Percentiles rank a stretch among this genome's conserved stretches.
phyloP scores from a whole-genome alignment of 2,888 invertebrate species.

The Brachypterus glaber region DNA sequence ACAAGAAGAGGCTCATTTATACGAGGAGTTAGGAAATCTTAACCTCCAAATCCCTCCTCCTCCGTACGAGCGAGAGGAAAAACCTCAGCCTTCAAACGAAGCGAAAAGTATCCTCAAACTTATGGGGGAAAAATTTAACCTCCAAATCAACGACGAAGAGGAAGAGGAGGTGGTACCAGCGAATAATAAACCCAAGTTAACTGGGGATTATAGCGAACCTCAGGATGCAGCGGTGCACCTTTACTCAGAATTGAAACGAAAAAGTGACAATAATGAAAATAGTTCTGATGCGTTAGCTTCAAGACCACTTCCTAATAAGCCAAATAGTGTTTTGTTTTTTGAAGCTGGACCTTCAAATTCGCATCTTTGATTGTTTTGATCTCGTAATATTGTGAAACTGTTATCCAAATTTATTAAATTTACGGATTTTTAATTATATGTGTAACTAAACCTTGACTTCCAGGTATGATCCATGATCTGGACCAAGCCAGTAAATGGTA shows the following conservation, averaged over 20 bases:
- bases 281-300: slow-evolving; percentile 52
- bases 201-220: slow-evolving; percentile 48
- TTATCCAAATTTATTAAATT: too few relatives aligned
- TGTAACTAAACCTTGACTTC: too few relatives aligned
- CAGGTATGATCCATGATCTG: too few relatives aligned
- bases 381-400: too few relatives aligned
- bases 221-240: slow-evolving; percentile 46
- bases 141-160: slow-evolving; percentile 23
- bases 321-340: slow-evolving; percentile 31
- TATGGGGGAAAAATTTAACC: slow-evolving; percentile 48
- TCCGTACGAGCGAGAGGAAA: slow-evolving; percentile 42
- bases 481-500: too few relatives aligned
- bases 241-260: slow-evolving; percentile 43
- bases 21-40: slow-evolving; percentile 50
- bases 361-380: too few relatives aligned
- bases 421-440: too few relatives aligned
- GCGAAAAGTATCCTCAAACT: slow-evolving; percentile 52
- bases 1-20: slow-evolving; percentile 39
- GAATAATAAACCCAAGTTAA: slow-evolving; percentile 25
- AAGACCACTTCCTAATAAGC: slow-evolving; percentile 60
- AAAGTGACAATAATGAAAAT: slow-evolving; percentile 19
- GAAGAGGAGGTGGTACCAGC: slow-evolving; percentile 16
- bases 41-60: slow-evolving; percentile 45
- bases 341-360: slow-evolving; percentile 25
- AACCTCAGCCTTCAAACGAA: slow-evolving; percentile 26